These are phyloP conservation scores for Neodontobutis hainanensis DNA, from an alignment of 2,113 vertebrate species.

Conservation along the genomic window DNA sequence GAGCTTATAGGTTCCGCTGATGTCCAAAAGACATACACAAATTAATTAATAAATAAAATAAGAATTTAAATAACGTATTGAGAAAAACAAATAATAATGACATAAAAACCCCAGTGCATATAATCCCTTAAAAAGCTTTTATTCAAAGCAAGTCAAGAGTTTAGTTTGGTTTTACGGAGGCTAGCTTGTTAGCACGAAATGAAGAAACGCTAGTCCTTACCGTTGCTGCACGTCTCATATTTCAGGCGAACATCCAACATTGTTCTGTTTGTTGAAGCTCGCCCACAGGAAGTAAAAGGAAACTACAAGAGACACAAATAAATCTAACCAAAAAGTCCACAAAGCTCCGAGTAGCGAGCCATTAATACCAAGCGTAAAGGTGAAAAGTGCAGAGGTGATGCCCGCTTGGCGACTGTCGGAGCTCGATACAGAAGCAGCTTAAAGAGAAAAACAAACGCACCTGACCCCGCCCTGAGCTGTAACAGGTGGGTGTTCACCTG, in stretches of 20 bases:
- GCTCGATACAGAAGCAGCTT: neutral
- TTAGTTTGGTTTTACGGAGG: too few relatives aligned
- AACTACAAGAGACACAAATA: neutral
- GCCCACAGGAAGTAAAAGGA: neutral
- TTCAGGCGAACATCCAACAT: conserved; percentile 63
- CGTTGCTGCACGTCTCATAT: conserved; percentile 60
- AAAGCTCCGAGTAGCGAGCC: neutral
- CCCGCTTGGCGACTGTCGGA: too few relatives aligned
- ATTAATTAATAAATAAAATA: too few relatives aligned
- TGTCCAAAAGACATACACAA: too few relatives aligned
- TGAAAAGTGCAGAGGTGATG: too few relatives aligned
- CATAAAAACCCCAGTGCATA: too few relatives aligned
- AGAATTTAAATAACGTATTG: too few relatives aligned
- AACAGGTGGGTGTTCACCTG: neutral
- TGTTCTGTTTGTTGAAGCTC: neutral
- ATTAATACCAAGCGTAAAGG: neutral
- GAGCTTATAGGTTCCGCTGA: too few relatives aligned
- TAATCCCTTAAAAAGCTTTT: too few relatives aligned
- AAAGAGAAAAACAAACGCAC: neutral
- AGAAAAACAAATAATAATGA: too few relatives aligned
- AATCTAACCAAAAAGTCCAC: neutral
- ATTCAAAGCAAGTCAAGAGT: too few relatives aligned
- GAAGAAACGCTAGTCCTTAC: conserved; percentile 25
- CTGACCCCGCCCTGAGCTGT: neutral
- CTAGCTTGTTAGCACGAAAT: too few relatives aligned